These are phyloP conservation scores for Epinephelus fuscoguttatus DNA, from an alignment of 2,113 vertebrate species.

Conservation along the genomic window DNA sequence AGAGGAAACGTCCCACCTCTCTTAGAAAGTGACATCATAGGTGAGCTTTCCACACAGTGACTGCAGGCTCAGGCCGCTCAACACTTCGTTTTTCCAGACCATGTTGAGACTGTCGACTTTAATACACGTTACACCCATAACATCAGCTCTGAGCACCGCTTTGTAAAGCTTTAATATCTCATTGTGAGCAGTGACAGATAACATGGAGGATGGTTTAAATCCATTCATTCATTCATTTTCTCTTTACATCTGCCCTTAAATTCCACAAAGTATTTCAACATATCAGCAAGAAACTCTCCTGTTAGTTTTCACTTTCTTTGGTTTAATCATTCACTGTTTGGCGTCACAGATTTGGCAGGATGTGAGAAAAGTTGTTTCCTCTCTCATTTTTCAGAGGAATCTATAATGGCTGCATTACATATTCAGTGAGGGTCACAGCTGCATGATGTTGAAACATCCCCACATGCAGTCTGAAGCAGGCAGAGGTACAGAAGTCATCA, in stretches of 20 bases:
- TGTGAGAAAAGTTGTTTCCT: neutral
- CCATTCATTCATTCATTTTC: neutral
- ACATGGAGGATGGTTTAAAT: neutral
- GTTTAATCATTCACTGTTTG: neutral
- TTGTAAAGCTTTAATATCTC: neutral
- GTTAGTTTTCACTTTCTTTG: neutral
- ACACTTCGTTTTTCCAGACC: slow-evolving; percentile 2
- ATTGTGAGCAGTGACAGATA: neutral
- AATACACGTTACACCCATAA: neutral
- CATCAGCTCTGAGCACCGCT: neutral
- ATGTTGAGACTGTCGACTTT: neutral
- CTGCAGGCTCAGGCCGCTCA: neutral
- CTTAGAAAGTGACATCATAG: slow-evolving; percentile 52
- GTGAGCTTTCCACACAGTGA: slow-evolving; percentile 16
- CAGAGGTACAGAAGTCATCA: neutral
- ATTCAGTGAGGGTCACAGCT: neutral
- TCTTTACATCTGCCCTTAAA: neutral
- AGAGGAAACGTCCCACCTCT: slow-evolving; percentile 55
- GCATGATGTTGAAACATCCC: neutral
- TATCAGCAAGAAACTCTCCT: neutral
- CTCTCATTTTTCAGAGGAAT: neutral
- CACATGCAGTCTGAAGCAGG: too few relatives aligned
- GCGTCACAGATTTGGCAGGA: neutral
- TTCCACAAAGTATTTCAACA: neutral
- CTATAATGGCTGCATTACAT: too few relatives aligned